Evolutionary conservation across 2,797 vertebrate genomes (phyloP), one percentile per base, ranked within the genome.

Genomic region (Pagetopsis macropterus): DNA sequence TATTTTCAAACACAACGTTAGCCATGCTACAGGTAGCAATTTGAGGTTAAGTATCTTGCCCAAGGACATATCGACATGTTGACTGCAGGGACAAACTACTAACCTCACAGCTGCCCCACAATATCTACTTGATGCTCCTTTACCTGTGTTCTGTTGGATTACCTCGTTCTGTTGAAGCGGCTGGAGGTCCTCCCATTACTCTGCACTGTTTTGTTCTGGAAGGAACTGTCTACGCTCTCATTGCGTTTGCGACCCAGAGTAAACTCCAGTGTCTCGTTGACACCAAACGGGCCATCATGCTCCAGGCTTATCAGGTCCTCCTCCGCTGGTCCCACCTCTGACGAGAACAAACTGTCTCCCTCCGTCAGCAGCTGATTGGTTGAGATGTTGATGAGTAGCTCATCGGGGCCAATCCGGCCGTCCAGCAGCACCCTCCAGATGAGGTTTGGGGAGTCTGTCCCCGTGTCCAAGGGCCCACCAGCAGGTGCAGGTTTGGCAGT

Each of bases 161-260:
- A 99, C 98, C 97, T 98, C 87, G 94, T 95, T 91, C 97, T 97
- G 92, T 98, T 97, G 10, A 94, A 94, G 72, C 96, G 94, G 81
- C 95, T 92, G 85, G 94, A 1, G 71, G 81, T 62, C 83, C 84
- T 89, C 72, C 87, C 63, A n/a, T 89, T 62, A 69, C 66, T 78
- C 87, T 93, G 84, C 59, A 95, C 11, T 0, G 96, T 97, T 74
- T 90, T 78, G 1, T 97, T 99, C 52, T 94, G 90, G 76, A 94
- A 93, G 0, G 88, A 80, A 0, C 84, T 72, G 82, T 98, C 97
- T 0, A 94, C 94, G 1, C 96, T 98, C 0, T 92, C 63, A n/a
- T 97, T 99, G 81, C 84, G 77, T 19, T 85, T 89, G 54, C 91
- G 94, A 58, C 94, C 90, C 0, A 95, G 90, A 72, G 93, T 94